Percentiles rank a stretch among this genome's conserved stretches.
phyloP scores from a whole-genome alignment of 2,113 vertebrate genomes.

The Lophura nycthemera region DNA sequence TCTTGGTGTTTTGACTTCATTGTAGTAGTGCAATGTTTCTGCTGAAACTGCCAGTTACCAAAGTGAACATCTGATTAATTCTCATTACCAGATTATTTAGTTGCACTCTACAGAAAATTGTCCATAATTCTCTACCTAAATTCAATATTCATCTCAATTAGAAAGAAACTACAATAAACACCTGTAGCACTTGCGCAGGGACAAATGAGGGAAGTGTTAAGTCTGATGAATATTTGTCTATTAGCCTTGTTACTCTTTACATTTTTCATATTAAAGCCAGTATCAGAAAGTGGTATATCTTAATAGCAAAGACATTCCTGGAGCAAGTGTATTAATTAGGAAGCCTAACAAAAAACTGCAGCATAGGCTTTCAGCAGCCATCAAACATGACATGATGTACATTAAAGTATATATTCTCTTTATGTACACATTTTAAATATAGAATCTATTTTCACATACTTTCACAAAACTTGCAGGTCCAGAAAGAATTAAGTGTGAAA shows the following conservation, averaged over 20 bases:
- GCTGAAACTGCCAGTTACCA: not conserved
- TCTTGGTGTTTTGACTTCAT: not conserved
- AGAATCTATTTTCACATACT: not conserved
- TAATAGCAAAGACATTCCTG: not conserved
- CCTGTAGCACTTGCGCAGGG: not conserved
- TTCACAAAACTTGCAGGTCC: not conserved
- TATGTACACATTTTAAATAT: not conserved
- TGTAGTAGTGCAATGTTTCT: not conserved
- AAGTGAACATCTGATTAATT: not conserved
- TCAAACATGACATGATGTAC: not conserved
- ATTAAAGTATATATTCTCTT: not conserved
- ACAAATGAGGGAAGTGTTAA: not conserved
- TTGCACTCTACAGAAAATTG: not conserved
- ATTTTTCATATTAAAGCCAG: not conserved
- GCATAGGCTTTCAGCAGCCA: not conserved
- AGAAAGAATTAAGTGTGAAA: not conserved
- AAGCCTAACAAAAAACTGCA: not conserved
- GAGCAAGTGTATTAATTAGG: not conserved
- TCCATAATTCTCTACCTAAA: conserved; percentile 1
- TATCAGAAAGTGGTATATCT: not conserved
- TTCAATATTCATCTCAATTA: conserved; percentile 27
- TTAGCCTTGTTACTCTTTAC: not conserved
- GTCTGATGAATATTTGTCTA: not conserved
- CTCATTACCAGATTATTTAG: conserved; percentile 19
- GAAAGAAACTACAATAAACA: conserved; percentile 15